Base-by-base conservation (phyloP, 1,140 invertebrate genomes). In the Chrysomallon squamiferum region DNA sequence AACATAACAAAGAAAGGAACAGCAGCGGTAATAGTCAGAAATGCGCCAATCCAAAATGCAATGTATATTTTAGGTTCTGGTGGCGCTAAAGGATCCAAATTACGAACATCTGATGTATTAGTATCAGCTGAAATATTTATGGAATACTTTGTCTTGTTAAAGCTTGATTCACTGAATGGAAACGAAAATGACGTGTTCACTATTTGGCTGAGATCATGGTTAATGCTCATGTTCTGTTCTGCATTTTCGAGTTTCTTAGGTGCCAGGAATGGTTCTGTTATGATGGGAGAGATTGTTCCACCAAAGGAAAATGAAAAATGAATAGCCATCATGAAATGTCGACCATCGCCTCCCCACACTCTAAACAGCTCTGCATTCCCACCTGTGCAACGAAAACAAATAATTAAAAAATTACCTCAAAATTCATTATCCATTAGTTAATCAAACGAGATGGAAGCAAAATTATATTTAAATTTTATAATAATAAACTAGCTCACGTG, bases 281-380 rank as follows among this genome's bases (percentile, higher is more conserved):
- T 60, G 18, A 77, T 65, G 0, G 75, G 75, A n/a, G 73, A 69
- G 29, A 77, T 30, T 13, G 71, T 56, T 27, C 75, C 75, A 32
- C 75, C 75, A 41, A 73, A 43, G 25, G 75, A 71, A 59, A 73
- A 75, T 20, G 63, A 47, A 63, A 77, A 75, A 59, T 77, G 75
- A 2, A 75, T 25, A 38, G 61, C 54, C 58, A 75, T 73, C 66
- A 75, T 65, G 30, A 60, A 66, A 1, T 63, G 61, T 61, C 65
- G 61, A 20, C 85, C 85, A 33, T 86, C 75, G 33, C 79, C 73
- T 0, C 84, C 83, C 87, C 87, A 88, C 5, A 87, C 70, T 52
- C 84, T 71, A 29, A 87, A 62, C 60, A 85, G 81, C 47, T 84
- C 71, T 6, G 87, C 82, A 79, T 87, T 88, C 4, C 83, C 81